Conservation (phyloP, 2,888 invertebrate species). For the Zygothrica quintamaculata region DNA sequence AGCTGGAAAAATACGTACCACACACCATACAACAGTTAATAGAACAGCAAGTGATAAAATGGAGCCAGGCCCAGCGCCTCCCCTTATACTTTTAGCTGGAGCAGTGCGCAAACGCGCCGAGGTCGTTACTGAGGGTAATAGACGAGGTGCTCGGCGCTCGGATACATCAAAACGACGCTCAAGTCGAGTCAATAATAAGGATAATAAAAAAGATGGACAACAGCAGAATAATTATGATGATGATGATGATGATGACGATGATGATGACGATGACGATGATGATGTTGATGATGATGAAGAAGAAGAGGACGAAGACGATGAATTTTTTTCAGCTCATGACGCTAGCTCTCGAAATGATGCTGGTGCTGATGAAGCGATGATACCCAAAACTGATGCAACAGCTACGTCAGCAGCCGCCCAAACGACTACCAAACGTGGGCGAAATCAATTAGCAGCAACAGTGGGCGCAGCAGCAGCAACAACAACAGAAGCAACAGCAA, state of each 20-base stretch:
- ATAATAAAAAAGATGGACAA: slow-evolving; percentile 47
- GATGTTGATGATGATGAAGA: slow-evolving; percentile 71
- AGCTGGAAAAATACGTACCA: slow-evolving; percentile 17
- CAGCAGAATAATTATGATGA: slow-evolving; percentile 2
- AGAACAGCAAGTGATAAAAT: slow-evolving; percentile 58
- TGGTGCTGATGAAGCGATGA: slow-evolving; percentile 30
- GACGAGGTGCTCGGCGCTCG: slow-evolving; percentile 81
- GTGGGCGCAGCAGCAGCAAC: too few species aligned
- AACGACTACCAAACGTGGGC: slow-evolving; percentile 63
- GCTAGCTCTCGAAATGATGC: slow-evolving; percentile 66
- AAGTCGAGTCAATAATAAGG: slow-evolving; percentile 73
- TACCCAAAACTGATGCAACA: slow-evolving; percentile 41
- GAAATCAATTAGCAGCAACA: slow-evolving; percentile 43
- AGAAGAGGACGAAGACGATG: too few species aligned
- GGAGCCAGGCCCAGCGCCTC: slow-evolving; percentile 26
- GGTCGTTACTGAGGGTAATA: slow-evolving; percentile 81
- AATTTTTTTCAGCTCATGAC: slow-evolving; percentile 73
- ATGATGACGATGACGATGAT: slow-evolving; percentile 71
- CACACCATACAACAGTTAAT: background rate
- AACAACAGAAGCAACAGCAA: too few species aligned
- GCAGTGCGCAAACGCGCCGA: slow-evolving; percentile 87
- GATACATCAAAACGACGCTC: slow-evolving; percentile 80
- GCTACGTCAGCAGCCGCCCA: slow-evolving; percentile 17
- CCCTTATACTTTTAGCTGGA: slow-evolving; percentile 74
- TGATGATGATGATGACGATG: slow-evolving; percentile 27